Evolutionary conservation across 2,888 invertebrate species (phyloP), one percentile per base, ranked within the genome.

Genomic region (Sinelater perroti): DNA sequence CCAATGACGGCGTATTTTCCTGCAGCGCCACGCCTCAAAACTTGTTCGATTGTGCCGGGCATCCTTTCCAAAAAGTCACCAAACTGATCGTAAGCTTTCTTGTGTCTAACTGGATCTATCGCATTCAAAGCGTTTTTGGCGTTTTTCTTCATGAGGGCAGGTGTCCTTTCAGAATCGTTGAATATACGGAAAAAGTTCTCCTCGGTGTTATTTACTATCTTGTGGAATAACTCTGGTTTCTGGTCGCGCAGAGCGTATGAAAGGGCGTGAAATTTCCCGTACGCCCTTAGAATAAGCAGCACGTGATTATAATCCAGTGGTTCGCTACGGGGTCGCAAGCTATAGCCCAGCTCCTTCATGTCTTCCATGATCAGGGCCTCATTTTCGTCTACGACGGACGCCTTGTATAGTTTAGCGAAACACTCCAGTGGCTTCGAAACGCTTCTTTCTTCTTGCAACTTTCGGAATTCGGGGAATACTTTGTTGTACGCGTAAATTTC

Each of bases 201-300:
- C 1, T 55, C 17, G 33, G 61, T 35, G 6, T 62, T 59, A 17
- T 56, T 51, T 2, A 33, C 42, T 3, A 71, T 18, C 30, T 63
- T 49, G 6, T 64, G 17, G 45, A 69, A 68, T 14, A 60, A 26
- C 16, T 66, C 67, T 1, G 68, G 67, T 21, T 65, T 57, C 16
- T 66, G 63, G 44, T 68, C 66, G 14, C 63, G 63, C 30, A 73
- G 30, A 0, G 70, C 72, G 51, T 67, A 72, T 0, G 69, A 72
- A 5, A 72, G 40, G 3, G 72, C 67, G 47, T 74, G 74, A 13
- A 69, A 63, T 45, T 64, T 66, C 3, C 67, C 74, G 38, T 73
- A 68, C 17, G 68, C 67, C 35, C 62, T 61, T 47, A 72, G 51
- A 14, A 69, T 67, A 3, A 73, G 31, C 11, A 52, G 45, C 3